Evolutionary conservation across 2,113 vertebrate species (phyloP).

Genomic region (Peromyscus leucopus): DNA sequence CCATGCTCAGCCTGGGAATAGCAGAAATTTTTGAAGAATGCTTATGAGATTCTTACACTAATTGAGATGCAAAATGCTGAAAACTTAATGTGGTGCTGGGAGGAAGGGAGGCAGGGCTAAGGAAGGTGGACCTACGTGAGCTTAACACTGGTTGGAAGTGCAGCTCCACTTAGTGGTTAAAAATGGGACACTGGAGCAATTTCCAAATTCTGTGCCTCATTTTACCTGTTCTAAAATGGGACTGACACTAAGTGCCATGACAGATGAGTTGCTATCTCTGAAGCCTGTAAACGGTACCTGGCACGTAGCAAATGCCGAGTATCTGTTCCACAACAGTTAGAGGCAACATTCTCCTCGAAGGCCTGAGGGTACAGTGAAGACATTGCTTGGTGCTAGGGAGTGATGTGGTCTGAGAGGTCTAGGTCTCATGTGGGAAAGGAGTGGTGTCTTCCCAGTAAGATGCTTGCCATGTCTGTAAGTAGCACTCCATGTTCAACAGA

Average conservation of each 20-base stretch:
- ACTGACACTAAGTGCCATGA: background rate
- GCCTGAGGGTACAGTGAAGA: background rate
- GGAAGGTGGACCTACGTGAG: too few relatives aligned
- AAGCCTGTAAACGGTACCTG: background rate
- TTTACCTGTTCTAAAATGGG: background rate
- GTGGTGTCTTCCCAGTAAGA: background rate
- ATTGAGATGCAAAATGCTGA: background rate
- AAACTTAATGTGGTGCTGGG: background rate
- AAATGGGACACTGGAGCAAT: background rate
- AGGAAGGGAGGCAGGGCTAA: background rate
- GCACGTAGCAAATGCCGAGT: background rate
- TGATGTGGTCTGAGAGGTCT: background rate
- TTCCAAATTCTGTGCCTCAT: background rate
- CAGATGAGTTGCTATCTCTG: slow-evolving; percentile 7
- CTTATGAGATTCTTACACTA: background rate
- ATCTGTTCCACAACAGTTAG: background rate
- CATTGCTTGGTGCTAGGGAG: background rate
- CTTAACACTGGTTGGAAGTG: background rate
- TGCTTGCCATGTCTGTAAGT: background rate
- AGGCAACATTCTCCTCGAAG: background rate
- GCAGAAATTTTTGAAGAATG: background rate
- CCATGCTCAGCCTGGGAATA: background rate
- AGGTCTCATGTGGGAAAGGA: background rate
- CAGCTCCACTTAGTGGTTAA: background rate
- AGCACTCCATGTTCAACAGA: background rate